Conservation (phyloP, 2,888 invertebrate species). For the Cinara cedri region DNA sequence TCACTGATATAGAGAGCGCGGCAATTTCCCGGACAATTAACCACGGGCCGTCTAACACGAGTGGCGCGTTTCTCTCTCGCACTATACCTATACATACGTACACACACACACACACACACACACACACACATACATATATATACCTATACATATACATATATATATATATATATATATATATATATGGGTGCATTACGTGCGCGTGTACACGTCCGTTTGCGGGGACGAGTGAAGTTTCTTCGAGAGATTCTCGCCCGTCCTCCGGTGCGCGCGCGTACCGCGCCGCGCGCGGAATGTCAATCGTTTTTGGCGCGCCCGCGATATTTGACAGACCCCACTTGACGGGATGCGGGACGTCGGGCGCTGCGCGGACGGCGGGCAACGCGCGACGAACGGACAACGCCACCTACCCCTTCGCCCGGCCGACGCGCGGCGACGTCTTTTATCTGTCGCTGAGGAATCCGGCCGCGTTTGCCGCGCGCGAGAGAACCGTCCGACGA, state of each 20-base stretch:
- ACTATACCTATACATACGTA: too few species aligned
- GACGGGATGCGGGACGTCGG: too few species aligned
- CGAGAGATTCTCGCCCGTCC: background rate
- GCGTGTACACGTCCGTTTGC: conserved; percentile 11
- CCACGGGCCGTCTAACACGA: conserved; percentile 51
- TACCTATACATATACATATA: too few species aligned
- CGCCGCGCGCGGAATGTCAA: conserved; percentile 17
- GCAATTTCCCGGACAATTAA: conserved; percentile 57
- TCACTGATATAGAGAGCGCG: conserved; percentile 50
- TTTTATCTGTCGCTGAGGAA: conserved; percentile 52
- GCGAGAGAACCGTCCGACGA: background rate
- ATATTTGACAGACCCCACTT: conserved; percentile 38
- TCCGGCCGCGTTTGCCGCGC: background rate
- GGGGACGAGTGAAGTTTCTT: background rate
- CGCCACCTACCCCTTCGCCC: too few species aligned
- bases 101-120: too few species aligned
- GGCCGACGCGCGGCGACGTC: background rate
- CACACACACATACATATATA: too few species aligned
- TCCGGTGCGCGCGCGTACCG: too few species aligned
- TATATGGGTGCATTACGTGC: background rate
- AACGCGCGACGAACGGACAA: too few species aligned
- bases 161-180: background rate
- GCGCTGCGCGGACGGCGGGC: too few species aligned
- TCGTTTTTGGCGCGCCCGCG: conserved; percentile 3
- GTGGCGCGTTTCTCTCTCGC: too few species aligned